Conservation (phyloP, 1,140 invertebrate species). For the Tetramorium parvispinum region DNA sequence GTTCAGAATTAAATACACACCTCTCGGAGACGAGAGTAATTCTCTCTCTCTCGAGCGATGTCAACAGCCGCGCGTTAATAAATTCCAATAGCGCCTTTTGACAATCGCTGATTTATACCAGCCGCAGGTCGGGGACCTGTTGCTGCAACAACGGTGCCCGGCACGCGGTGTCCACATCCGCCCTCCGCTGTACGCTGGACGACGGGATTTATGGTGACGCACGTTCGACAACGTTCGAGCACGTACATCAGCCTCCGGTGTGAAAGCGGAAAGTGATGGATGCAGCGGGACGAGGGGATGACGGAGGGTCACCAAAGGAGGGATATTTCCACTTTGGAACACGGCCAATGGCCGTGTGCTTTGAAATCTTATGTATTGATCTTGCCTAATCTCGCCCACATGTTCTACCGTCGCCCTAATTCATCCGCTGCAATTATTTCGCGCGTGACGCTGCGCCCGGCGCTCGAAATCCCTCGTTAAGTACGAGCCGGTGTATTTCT, state of each 20-base stretch:
- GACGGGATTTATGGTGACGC: conserved; percentile 19
- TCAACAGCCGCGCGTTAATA: not conserved
- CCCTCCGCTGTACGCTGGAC: not conserved
- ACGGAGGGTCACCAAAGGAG: conserved; percentile 20
- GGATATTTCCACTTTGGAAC: conserved; percentile 57
- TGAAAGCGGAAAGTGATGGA: not conserved
- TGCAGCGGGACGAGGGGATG: not conserved
- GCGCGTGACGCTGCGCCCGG: not conserved
- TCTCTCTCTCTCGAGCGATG: not conserved
- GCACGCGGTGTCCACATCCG: not conserved
- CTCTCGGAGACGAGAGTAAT: not conserved
- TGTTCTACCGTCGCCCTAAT: conserved; percentile 19
- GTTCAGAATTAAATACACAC: not conserved
- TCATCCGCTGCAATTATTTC: conserved; percentile 46
- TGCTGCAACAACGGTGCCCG: conserved; percentile 9
- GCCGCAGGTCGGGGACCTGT: conserved; percentile 25
- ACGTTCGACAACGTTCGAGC: conserved; percentile 19
- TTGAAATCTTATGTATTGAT: conserved; percentile 56
- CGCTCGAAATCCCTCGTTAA: not conserved
- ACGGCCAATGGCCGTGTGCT: conserved; percentile 49
- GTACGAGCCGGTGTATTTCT: not conserved
- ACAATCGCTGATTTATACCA: conserved; percentile 47
- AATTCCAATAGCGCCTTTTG: conserved; percentile 21
- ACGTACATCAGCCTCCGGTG: not conserved
- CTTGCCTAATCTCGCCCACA: conserved; percentile 33